Conservation (phyloP, 2,797 vertebrate species). For the Diceros bicornis region DNA sequence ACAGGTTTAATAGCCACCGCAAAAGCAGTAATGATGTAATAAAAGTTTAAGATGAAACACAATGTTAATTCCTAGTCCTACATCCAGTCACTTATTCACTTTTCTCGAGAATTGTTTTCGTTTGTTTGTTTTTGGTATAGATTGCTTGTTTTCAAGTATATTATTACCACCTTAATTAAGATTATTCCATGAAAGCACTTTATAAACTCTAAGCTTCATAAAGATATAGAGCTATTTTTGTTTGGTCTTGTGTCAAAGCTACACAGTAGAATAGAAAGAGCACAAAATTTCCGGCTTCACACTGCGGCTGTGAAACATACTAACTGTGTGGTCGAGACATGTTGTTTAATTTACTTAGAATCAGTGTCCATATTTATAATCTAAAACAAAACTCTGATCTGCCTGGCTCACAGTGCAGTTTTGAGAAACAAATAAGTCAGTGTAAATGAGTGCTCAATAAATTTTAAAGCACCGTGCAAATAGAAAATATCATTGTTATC, state of each 20-base stretch:
- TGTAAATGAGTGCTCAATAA: conserved; percentile 16
- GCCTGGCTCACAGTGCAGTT: neutral
- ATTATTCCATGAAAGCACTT: neutral
- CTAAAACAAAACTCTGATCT: neutral
- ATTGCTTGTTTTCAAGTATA: neutral
- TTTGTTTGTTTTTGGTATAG: neutral
- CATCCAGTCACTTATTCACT: neutral
- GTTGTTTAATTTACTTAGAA: neutral
- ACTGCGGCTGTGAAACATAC: neutral
- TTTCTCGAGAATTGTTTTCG: neutral
- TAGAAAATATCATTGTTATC: conserved; percentile 10
- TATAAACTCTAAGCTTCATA: neutral
- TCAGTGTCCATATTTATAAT: neutral
- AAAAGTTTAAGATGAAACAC: conserved; percentile 32
- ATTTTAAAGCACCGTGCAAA: neutral
- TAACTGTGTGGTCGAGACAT: neutral
- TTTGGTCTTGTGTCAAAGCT: neutral
- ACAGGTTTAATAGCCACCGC: neutral
- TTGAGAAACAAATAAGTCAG: conserved; percentile 45
- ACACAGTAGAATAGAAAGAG: neutral
- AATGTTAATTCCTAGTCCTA: neutral
- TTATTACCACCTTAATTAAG: neutral
- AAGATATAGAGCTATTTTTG: neutral
- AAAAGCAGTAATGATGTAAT: neutral
- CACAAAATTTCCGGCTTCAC: neutral